Base-by-base conservation (phyloP, 2,113 vertebrate species). In the Corynorhinus townsendii region DNA sequence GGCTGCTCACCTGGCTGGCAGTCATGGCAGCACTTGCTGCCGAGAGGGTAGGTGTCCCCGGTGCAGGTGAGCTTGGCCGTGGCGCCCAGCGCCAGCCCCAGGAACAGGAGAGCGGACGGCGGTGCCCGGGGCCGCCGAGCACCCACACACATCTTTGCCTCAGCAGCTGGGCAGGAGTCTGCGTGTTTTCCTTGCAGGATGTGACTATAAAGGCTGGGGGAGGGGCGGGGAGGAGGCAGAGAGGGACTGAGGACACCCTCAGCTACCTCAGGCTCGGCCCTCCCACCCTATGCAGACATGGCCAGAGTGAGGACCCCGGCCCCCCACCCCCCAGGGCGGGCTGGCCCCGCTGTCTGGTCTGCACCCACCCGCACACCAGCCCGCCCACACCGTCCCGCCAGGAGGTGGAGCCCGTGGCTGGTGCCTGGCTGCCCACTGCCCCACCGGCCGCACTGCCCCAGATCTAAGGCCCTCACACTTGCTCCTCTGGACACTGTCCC, bases 1-100 rank as follows among this genome's bases (percentile, higher is more conserved):
- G 43, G 71, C 62, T 47, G 80, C 97, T 97, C 89, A 98, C 97
- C 97, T 86, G 97, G 76, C 2, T 28, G 43, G 62, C 97, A 98
- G 1, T 96, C 93, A 0, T 2, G 22, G 15, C 97, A 98, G 93
- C 97, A 98, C 72, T 19, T 85, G n/a, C 2, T 0, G 6, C 30
- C 83, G 0, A 12, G 11, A 7, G 89, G 94, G 52, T 98, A 98
- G n/a, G 95, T 93, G 15, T 79, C 0, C 30, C 47, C 43, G 0
- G 0, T 0, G 20, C 97, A 98, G n/a, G 0, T 1, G 2, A 12
- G 83, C 64, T 2, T 2, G 2, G 85, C 83, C 1, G 19, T 6
- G 0, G 83, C 1, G 0, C 86, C 71, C 76, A 95, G 49, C 76
- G 15, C 3, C 0, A 96, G 92, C n/a, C 64, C 94, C 20, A 97